Evolutionary conservation across 2,888 invertebrate species (phyloP), one percentile per base, ranked within the genome.

Genomic region (Spialia ferax): DNA sequence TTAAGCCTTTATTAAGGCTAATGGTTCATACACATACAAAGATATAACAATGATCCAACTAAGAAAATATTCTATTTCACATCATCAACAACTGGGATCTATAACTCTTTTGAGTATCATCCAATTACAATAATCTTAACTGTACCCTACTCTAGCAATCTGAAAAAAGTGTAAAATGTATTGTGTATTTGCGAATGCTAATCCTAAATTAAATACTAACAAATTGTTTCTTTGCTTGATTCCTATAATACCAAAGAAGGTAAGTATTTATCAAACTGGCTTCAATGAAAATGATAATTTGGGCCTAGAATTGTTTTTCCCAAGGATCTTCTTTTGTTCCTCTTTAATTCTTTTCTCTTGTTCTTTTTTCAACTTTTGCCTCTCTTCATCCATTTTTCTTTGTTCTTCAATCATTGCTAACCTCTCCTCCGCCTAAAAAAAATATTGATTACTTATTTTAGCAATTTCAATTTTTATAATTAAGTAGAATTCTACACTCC

Each of bases 361-460:
- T 89, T 99, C 98, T 89, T 98, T 98, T 83, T 97, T 97, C 94
- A 99, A 95, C 84, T 96, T 96, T 88, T 98, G 98, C 76, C 98
- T 96, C 86, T 99, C 98, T 93, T 99, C 99, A 79, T 99, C 98
- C 96, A 99, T 98, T 89, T 97, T 96, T 79, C 99, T 96, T 93
- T 99, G 99, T 88, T 99, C 99, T 94, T 99, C 99, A 73, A 99
- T 98, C 96, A 99, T 98, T 72, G 98, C 98, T 87, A 99, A 95
- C 81, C 99, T 96, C 89, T 99, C 99, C 94, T 99, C 99, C 83
- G 99, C 99, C 99, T 99, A 89, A 80, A 57, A 29, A n/a, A n/a
- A n/a, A 42, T 1, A 26, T 52, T 8, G 1, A 38, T 23, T 32
- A 23, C 1, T 13, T 22, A 50, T 45, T 32, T 32, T 32, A 10